phyloP scores from a whole-genome alignment of 2,113 vertebrate species.

The Ochotona curzoniae region DNA sequence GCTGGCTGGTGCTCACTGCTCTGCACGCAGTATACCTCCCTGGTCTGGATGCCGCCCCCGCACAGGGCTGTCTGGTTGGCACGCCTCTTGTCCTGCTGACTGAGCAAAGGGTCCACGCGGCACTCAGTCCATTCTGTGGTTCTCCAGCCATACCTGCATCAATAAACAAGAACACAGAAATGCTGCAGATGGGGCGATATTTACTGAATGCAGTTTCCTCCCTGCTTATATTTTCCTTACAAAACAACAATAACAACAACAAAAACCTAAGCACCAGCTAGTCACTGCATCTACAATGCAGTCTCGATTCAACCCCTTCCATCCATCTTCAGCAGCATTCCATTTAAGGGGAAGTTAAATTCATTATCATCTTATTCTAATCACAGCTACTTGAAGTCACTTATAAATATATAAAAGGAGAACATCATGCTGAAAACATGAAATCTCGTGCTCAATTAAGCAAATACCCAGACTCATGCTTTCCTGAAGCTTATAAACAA shows the following conservation, averaged over 20 bases:
- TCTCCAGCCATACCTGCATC: slow-evolving; percentile 92
- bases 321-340: not conserved
- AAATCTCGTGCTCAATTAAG: slow-evolving; percentile 65
- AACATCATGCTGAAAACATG: slow-evolving; percentile 63
- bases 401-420: slow-evolving; percentile 68
- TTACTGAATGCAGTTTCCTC: not conserved
- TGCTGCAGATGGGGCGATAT: not conserved
- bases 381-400: slow-evolving; percentile 57
- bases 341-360: slow-evolving; percentile 43
- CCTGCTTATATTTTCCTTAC: not conserved
- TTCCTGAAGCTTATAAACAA: slow-evolving; percentile 28
- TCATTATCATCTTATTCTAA: slow-evolving; percentile 49
- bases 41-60: slow-evolving; percentile 94
- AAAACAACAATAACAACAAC: not conserved
- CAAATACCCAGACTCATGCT: slow-evolving; percentile 47
- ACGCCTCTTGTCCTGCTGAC: slow-evolving; percentile 95
- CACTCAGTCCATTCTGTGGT: slow-evolving; percentile 97
- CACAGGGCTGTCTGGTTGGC: slow-evolving; percentile 95
- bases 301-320: not conserved
- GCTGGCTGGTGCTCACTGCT: slow-evolving; percentile 91
- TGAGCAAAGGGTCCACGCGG: slow-evolving; percentile 93
- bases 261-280: not conserved
- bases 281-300: not conserved
- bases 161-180: not conserved
- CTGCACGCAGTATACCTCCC: slow-evolving; percentile 94